Evolutionary conservation across 2,888 invertebrate species (phyloP).

Genomic region (Arctia plantaginis): DNA sequence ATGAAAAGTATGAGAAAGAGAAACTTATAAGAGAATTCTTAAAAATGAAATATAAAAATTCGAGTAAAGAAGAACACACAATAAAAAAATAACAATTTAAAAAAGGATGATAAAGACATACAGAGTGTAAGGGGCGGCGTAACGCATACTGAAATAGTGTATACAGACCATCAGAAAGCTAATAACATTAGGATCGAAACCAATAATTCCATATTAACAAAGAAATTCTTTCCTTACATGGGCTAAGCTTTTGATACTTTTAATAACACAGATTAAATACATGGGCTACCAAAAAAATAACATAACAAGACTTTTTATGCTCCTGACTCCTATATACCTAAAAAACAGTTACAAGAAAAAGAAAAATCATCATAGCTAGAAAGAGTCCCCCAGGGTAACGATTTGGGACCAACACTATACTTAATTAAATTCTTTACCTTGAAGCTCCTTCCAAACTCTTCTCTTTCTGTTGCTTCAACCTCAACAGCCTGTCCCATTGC

Average conservation of each 20-base stretch:
- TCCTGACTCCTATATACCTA: not conserved
- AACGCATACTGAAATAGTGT: too few species aligned
- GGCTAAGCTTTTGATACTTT: not conserved
- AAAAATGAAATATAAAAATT: too few species aligned
- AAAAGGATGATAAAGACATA: too few species aligned
- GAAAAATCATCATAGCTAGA: not conserved
- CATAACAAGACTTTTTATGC: not conserved
- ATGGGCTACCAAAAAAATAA: not conserved
- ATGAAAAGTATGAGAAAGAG: too few species aligned
- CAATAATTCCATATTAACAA: too few species aligned
- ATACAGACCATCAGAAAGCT: too few species aligned
- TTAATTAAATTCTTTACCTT: slow-evolving; percentile 77
- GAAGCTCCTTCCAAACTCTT: slow-evolving; percentile 96
- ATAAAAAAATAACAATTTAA: too few species aligned
- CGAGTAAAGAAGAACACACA: too few species aligned
- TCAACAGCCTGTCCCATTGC: slow-evolving; percentile 95
- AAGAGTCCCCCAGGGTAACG: not conserved
- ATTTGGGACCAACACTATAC: not conserved
- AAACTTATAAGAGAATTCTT: too few species aligned
- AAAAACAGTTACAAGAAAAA: not conserved
- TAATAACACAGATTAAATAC: not conserved
- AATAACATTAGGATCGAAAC: too few species aligned
- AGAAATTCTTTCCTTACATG: too few species aligned
- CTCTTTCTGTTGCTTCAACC: slow-evolving; percentile 95
- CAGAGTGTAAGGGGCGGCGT: too few species aligned